Percentiles rank a stretch among this genome's conserved stretches.
Evolutionary conservation across 2,888 invertebrate species (phyloP).

Genomic region (Melieria crassipennis): DNA sequence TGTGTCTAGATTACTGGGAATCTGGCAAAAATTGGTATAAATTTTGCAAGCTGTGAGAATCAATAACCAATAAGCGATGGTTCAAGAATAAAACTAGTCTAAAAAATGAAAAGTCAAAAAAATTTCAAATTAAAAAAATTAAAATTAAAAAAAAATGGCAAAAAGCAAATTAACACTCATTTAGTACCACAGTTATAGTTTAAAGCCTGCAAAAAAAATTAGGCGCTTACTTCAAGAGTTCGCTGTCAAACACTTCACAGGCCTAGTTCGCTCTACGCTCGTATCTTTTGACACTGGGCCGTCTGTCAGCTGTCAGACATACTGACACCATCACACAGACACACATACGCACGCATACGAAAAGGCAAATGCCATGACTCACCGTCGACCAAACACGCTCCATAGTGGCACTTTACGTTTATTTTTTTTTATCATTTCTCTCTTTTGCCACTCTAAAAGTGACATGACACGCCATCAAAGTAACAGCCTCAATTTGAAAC

Average conservation of each 20-base stretch:
- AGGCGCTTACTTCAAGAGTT: slow-evolving; percentile 12
- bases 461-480: slow-evolving; percentile 47
- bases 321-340: slow-evolving; percentile 15
- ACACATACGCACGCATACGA: neutral
- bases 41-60: too few species aligned
- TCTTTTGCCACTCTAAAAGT: slow-evolving; percentile 36
- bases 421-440: slow-evolving; percentile 28
- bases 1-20: too few species aligned
- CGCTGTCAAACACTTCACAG: slow-evolving; percentile 24
- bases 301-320: slow-evolving; percentile 29
- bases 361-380: slow-evolving; percentile 2
- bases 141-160: too few species aligned
- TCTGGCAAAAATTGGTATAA: too few species aligned
- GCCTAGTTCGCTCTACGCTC: neutral
- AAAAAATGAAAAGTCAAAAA: too few species aligned
- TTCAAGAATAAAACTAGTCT: too few species aligned
- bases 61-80: too few species aligned
- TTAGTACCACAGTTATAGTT: too few species aligned
- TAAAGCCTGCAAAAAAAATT: too few species aligned
- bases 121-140: too few species aligned
- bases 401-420: slow-evolving; percentile 27
- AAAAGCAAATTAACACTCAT: too few species aligned
- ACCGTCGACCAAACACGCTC: slow-evolving; percentile 15
- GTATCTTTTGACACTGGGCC: slow-evolving; percentile 31
- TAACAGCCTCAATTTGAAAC: slow-evolving; percentile 61